These are phyloP conservation scores for Sinocyclocheilus maitianheensis DNA, from an alignment of 2,113 vertebrate species.

Conservation along the genomic window DNA sequence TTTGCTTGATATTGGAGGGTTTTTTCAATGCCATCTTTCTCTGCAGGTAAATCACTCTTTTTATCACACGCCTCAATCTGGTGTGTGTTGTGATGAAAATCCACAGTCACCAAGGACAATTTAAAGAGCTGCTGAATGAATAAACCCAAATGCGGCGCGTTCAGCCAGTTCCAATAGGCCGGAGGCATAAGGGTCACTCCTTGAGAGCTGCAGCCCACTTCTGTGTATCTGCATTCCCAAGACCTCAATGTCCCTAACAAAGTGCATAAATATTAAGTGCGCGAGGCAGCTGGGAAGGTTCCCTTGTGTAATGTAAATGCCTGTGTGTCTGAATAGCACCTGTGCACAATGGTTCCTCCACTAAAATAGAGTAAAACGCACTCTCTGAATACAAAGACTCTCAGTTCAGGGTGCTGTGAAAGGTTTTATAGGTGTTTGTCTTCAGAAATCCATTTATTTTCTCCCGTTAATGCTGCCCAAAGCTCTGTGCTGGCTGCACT, in stretches of 20 bases:
- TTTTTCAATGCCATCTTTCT: slow-evolving; percentile 47
- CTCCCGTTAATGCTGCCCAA: not conserved
- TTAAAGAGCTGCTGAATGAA: slow-evolving; percentile 43
- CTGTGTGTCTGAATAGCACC: slow-evolving; percentile 37
- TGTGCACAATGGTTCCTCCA: slow-evolving; percentile 5
- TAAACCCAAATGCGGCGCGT: not conserved
- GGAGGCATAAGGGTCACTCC: slow-evolving; percentile 27
- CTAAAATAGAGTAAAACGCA: slow-evolving; percentile 5
- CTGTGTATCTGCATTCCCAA: not conserved
- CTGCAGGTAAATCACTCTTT: slow-evolving; percentile 53
- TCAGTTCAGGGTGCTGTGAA: not conserved
- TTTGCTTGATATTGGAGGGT: slow-evolving; percentile 33
- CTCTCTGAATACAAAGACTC: not conserved
- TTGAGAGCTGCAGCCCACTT: slow-evolving; percentile 14
- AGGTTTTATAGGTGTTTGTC: slow-evolving; percentile 27
- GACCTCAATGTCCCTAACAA: not conserved
- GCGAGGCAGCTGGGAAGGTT: slow-evolving; percentile 14
- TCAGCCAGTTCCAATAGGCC: not conserved
- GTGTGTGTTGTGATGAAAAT: slow-evolving; percentile 46
- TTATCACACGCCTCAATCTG: slow-evolving; percentile 33
- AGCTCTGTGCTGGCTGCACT: slow-evolving; percentile 28
- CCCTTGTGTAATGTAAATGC: slow-evolving; percentile 36
- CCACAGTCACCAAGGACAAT: slow-evolving; percentile 53
- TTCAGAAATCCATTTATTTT: not conserved
- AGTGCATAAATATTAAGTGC: slow-evolving; percentile 32